Base-by-base conservation (phyloP, 92 coral and sea anemone genomes). In the Palythoa grandiflora region DNA sequence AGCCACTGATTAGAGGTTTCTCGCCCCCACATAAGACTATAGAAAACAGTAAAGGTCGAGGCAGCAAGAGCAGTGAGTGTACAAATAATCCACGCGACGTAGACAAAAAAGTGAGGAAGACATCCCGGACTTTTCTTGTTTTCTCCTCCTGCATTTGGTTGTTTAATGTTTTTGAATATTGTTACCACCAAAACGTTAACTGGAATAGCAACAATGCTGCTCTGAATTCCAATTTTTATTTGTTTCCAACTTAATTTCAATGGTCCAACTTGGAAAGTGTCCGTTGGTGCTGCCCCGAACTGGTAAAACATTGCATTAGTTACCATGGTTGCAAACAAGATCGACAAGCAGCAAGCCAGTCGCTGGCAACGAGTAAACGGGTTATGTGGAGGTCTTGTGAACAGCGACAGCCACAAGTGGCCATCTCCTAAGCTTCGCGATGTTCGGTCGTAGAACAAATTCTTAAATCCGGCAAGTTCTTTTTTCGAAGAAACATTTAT, bases 341-440 rank as follows among this genome's bases (percentile, higher is more conserved):
- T 87, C 60, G 96, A 91, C 70, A 95, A 74, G 84, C 98, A 95
- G 57, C 98, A 95, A 16, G 98, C 92, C 81, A 93, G 65, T n/a
- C 98, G 88, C 85, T 95, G 98, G 83, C 96, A 93, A 47, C 98
- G 96, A 13, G 96, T 93, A 60, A 95, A 95, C 38, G 93, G 87
- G 79, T 89, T 87, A 53, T 93, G 96, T 38, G 96, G 98, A 59
- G 98, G 96, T 38, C 94, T 95, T 36, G 97, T 93, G 78, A 95
- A 95, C 39, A 95, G 79, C 20, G 98, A 95, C 85, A 95, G 21
- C 98, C 98, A 95, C 35, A 95, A 92, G 60, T 95, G 98, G 1
- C 93, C 91, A 57, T 95, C 98, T 55, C 94, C 96, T 28, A 96
- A 90, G 75, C 92, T 94, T 83, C 91, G 95, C 13, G 93, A 88